A percentile compares a stretch with the other conserved stretches of the same genome.
These are phyloP conservation scores for Falco peregrinus DNA, from an alignment of 2,797 vertebrate species.

Conservation along the genomic window DNA sequence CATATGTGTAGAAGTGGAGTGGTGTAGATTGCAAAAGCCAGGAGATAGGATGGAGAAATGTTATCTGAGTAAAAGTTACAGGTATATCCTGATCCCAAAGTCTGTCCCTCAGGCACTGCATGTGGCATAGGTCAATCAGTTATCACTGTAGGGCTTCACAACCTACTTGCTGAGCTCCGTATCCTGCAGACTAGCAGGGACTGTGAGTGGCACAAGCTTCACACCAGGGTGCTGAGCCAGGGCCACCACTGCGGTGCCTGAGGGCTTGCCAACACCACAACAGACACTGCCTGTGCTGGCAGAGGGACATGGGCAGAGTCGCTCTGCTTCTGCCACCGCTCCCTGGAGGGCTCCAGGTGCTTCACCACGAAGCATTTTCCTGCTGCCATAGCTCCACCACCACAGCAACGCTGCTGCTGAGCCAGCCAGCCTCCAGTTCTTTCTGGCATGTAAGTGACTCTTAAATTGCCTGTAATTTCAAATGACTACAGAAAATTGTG, in stretches of 20 bases:
- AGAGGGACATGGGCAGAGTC: not conserved
- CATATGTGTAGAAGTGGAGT: not conserved
- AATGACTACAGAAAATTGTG: not conserved
- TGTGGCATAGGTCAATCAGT: not conserved
- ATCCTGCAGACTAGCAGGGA: not conserved
- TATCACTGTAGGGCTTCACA: not conserved
- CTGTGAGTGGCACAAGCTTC: not conserved
- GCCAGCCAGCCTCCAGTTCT: not conserved
- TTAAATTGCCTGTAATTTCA: not conserved
- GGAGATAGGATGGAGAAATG: not conserved
- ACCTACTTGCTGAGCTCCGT: not conserved
- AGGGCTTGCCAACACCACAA: not conserved
- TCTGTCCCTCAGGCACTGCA: not conserved
- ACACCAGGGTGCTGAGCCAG: not conserved
- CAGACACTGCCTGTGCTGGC: rapidly evolving
- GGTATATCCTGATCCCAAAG: not conserved
- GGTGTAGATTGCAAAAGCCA: not conserved
- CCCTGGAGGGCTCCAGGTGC: not conserved
- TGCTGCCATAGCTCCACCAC: not conserved
- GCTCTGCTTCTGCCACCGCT: not conserved
- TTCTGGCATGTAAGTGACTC: not conserved
- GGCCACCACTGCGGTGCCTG: not conserved
- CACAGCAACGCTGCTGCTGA: rapidly evolving
- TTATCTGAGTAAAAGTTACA: not conserved
- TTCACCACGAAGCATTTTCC: not conserved